These are phyloP conservation scores for Halotydeus destructor DNA, from an alignment of 1,140 invertebrate genomes.

Conservation along the genomic window DNA sequence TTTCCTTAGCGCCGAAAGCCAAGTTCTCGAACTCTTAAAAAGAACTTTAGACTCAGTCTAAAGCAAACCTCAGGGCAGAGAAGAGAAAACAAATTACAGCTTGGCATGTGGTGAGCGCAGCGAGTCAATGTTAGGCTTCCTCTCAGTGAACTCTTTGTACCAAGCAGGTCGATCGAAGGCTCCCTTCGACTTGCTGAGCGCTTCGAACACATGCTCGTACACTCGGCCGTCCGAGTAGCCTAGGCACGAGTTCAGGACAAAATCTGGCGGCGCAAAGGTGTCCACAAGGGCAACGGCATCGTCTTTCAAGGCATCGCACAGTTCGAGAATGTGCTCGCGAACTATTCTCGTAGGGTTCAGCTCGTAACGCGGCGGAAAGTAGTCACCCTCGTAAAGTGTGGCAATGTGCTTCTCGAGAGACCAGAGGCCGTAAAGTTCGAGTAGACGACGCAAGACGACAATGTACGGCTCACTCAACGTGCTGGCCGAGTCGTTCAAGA, in stretches of 20 bases:
- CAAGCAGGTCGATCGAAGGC: constrained; percentile 13
- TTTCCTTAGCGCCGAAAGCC: too few relatives aligned
- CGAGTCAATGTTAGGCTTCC: constrained; percentile 5
- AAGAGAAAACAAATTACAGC: too few relatives aligned
- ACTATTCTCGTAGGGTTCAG: constrained; percentile 7
- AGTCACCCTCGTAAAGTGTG: constrained; percentile 17
- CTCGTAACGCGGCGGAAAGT: too few relatives aligned
- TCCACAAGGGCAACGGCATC: constrained; percentile 56
- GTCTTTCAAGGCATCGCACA: constrained; percentile 40
- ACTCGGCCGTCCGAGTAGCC: constrained; percentile 39
- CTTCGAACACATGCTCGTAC: constrained; percentile 16
- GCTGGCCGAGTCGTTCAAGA: background rate
- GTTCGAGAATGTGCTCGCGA: constrained; percentile 31
- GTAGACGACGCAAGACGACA: constrained; percentile 38
- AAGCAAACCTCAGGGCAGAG: too few relatives aligned
- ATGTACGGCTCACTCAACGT: constrained; percentile 21
- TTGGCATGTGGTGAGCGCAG: too few relatives aligned
- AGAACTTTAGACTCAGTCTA: too few relatives aligned
- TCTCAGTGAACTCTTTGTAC: constrained; percentile 14
- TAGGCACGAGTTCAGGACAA: constrained; percentile 52
- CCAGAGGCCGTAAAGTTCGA: constrained; percentile 45
- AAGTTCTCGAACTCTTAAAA: too few relatives aligned
- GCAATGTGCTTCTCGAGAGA: constrained; percentile 32
- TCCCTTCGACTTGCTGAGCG: constrained; percentile 13
- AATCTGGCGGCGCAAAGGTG: constrained; percentile 66